A percentile compares a stretch with the other conserved stretches of the same genome.
phyloP scores from a whole-genome alignment of 2,888 invertebrate genomes.

The Drosophila kokeensis region DNA sequence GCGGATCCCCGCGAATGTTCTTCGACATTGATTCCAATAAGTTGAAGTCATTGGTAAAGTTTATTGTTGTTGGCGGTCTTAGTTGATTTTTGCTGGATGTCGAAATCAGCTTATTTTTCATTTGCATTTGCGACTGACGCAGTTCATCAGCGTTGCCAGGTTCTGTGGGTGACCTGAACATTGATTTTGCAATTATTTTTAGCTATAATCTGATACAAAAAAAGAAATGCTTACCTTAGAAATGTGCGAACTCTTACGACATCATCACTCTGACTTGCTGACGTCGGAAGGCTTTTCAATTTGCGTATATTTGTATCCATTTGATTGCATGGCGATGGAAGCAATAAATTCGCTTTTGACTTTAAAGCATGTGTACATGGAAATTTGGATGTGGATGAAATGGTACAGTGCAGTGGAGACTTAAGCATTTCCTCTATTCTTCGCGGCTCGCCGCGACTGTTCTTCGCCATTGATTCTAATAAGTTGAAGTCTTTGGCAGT shows the following conservation, averaged over 20 bases:
- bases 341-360: neutral
- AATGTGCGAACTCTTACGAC: too few species aligned
- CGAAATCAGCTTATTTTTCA: neutral
- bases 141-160: neutral
- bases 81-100: neutral
- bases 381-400: neutral
- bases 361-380: neutral
- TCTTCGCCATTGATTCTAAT: constrained; percentile 1
- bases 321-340: neutral
- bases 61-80: neutral
- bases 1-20: constrained; percentile 9
- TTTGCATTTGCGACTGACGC: neutral
- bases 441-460: constrained; percentile 13
- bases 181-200: neutral
- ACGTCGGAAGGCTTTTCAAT: neutral
- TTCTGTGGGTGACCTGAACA: neutral
- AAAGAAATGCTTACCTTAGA: neutral
- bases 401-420: constrained; percentile 26
- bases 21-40: constrained; percentile 1
- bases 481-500: neutral
- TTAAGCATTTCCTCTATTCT: constrained; percentile 17
- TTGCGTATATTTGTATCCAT: neutral
- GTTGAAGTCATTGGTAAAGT: neutral
- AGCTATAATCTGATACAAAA: neutral
- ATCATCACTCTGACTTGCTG: neutral